phyloP scores from a whole-genome alignment of 64 coral and sea anemone genomes.

The Actinia equina region DNA sequence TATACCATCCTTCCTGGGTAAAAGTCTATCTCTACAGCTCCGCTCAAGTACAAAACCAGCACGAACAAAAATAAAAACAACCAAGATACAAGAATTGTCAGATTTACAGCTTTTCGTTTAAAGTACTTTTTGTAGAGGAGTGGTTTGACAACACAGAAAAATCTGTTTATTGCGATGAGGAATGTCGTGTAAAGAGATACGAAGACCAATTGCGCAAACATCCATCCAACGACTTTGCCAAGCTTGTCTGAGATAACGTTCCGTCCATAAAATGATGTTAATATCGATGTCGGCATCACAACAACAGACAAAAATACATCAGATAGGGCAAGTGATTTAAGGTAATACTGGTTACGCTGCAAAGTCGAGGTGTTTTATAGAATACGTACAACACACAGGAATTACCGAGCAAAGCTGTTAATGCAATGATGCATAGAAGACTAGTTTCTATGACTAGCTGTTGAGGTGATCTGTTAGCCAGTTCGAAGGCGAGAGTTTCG shows the following conservation, averaged over 20 bases:
- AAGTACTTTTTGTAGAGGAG: conserved; percentile 23
- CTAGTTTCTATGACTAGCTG: conserved; percentile 30
- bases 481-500: background rate
- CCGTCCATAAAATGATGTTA: background rate
- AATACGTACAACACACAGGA: conserved; percentile 40
- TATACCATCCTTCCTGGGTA: background rate
- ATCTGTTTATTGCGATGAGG: conserved; percentile 49
- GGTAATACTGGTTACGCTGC: conserved; percentile 35
- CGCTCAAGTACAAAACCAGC: background rate
- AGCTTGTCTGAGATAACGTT: background rate
- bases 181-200: conserved; percentile 27
- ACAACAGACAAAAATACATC: conserved; percentile 28
- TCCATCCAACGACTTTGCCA: conserved; percentile 45
- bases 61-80: background rate
- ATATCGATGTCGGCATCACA: conserved; percentile 14
- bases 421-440: conserved; percentile 3
- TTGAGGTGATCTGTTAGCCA: background rate
- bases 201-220: conserved; percentile 5
- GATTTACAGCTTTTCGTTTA: background rate
- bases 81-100: background rate
- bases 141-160: conserved; percentile 49
- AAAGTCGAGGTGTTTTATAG: conserved; percentile 41
- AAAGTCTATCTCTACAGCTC: background rate
- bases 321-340: conserved; percentile 33
- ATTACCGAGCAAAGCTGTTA: conserved; percentile 40